Percentiles rank a stretch among this genome's conserved stretches.
Conservation (phyloP, 2,888 invertebrate species). For the Oscheius sp. region DNA sequence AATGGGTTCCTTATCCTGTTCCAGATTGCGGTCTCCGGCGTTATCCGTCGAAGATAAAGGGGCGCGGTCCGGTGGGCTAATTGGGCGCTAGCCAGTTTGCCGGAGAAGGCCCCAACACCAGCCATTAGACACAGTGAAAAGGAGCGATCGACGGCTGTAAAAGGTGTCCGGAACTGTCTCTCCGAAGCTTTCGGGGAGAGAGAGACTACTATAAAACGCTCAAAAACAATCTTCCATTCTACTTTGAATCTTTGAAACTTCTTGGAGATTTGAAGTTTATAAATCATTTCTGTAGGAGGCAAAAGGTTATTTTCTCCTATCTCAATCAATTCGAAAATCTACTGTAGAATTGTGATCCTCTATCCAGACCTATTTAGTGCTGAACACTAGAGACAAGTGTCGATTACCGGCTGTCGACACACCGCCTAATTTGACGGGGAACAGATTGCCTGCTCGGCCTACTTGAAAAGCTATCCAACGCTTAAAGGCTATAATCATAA, state of each 20-base stretch:
- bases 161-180: neutral
- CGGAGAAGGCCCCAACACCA: constrained; percentile 6
- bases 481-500: constrained; percentile 22
- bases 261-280: too few species aligned
- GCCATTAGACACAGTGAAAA: constrained; percentile 18
- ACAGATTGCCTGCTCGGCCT: constrained; percentile 9
- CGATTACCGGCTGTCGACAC: constrained; percentile 19
- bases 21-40: neutral
- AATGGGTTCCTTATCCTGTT: constrained; percentile 4
- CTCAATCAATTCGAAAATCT: too few species aligned
- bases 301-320: too few species aligned
- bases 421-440: constrained; percentile 15
- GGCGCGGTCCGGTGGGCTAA: constrained; percentile 12
- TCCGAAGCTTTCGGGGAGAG: neutral
- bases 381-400: neutral
- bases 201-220: too few species aligned
- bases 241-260: too few species aligned
- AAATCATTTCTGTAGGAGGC: too few species aligned
- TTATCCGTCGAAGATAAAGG: constrained; percentile 9
- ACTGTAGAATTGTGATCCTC: too few species aligned
- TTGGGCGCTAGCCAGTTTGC: constrained; percentile 28
- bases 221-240: too few species aligned
- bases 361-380: neutral
- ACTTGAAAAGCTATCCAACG: constrained; percentile 27
- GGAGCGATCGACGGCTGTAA: constrained; percentile 11